A percentile compares a stretch with the other conserved stretches of the same genome.
These are phyloP conservation scores for Koerneria pararmatus DNA, from an alignment of 2,888 invertebrate species.

Conservation along the genomic window DNA sequence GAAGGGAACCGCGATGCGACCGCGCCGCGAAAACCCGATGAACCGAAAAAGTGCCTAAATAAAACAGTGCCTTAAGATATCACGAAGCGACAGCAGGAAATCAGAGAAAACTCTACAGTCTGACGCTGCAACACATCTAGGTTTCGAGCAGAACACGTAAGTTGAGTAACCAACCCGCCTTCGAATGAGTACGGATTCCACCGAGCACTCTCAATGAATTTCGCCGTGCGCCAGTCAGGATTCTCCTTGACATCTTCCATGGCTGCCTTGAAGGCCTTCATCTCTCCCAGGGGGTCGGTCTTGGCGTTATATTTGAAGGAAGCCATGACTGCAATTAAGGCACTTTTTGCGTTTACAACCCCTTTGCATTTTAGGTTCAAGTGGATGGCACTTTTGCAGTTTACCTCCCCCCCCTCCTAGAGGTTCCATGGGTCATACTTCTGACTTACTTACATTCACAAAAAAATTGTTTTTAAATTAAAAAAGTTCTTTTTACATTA, in stretches of 20 bases:
- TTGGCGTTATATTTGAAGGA: conserved; percentile 26
- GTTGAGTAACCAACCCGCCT: conserved; percentile 45
- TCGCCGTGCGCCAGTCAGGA: conserved; percentile 45
- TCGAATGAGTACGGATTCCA: conserved; percentile 58
- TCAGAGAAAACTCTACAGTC: background rate
- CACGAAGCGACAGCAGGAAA: background rate
- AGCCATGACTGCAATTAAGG: too few relatives aligned
- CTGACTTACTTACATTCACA: too few relatives aligned
- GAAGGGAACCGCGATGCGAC: background rate
- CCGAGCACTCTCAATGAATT: conserved; percentile 38
- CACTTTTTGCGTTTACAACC: too few relatives aligned
- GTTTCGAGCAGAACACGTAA: background rate
- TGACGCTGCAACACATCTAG: background rate
- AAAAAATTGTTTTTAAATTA: too few relatives aligned
- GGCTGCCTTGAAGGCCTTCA: conserved; percentile 35
- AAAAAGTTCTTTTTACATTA: too few relatives aligned
- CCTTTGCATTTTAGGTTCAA: too few relatives aligned
- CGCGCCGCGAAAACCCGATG: background rate
- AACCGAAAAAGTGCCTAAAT: background rate
- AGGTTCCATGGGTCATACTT: too few relatives aligned
- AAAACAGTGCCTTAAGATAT: background rate
- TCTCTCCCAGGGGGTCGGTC: conserved; percentile 27
- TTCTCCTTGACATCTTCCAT: conserved; percentile 41
- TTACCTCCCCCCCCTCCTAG: too few relatives aligned
- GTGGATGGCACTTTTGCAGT: too few relatives aligned